Conservation (phyloP, 2,113 vertebrate species). For the Peromyscus californicus region DNA sequence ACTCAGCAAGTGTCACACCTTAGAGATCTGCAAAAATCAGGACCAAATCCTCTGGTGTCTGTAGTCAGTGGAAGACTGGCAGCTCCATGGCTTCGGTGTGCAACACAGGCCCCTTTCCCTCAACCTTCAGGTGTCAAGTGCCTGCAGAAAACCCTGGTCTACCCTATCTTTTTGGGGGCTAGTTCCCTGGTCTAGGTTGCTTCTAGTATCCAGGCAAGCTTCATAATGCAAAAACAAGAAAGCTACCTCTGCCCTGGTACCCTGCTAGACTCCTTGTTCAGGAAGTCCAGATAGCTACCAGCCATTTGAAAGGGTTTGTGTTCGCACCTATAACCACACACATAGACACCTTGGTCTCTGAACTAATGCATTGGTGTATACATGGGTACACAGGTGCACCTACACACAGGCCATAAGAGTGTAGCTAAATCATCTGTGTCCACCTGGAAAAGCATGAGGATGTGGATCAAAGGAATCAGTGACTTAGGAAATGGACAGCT, state of each 20-base stretch:
- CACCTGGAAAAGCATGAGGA: neutral
- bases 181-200: neutral
- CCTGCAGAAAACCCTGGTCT: neutral
- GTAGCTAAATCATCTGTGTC: accelerated
- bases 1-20: neutral
- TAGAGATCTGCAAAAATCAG: neutral
- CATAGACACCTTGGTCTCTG: neutral
- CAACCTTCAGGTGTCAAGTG: neutral
- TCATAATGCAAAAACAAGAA: neutral
- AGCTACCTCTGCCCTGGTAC: too few relatives aligned
- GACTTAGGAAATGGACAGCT: neutral
- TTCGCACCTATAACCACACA: neutral
- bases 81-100: neutral
- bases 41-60: neutral
- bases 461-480: neutral
- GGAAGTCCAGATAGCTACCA: neutral
- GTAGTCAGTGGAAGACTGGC: accelerated
- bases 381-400: accelerated
- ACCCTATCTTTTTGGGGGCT: accelerated
- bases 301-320: neutral
- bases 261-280: neutral
- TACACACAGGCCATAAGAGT: accelerated
- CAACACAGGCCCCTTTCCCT: neutral
- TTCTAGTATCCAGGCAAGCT: neutral
- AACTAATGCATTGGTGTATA: neutral